Base-by-base conservation (phyloP, 2,113 vertebrate species). In the Alces alces region DNA sequence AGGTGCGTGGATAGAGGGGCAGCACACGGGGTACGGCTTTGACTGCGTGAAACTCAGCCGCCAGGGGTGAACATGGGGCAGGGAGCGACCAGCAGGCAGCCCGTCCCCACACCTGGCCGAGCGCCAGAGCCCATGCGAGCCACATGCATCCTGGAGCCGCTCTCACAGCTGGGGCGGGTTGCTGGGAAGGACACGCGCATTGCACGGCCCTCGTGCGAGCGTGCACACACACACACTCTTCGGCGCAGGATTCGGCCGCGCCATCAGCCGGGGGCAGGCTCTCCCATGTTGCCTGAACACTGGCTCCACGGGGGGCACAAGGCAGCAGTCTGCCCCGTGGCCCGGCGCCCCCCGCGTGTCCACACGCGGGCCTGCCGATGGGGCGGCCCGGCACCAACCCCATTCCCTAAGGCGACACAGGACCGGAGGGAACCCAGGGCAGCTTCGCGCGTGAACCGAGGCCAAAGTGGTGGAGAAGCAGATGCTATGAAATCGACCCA, bases 161-260 rank as follows among this genome's bases (percentile, higher is more conserved):
- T 54, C 52, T 66, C 61, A 21, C n/a, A 1, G 23, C 2, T 6
- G 47, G 15, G 21, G 43, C 1, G 1, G 13, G 58, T 8, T 55
- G 19, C 12, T 19, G 60, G 33, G 45, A 76, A 23, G 86, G 7
- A 21, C 17, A 61, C 16, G 45, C 15, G 16, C 28, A 1, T 0
- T 0, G 16, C 11, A 54, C 1, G 13, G 13, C 13, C 27, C n/a
- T 27, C 0, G 4, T 1, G 39, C 10, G 2, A 0, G 7, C 2
- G 2, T 17, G 55, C 30, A 8, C 33, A 30, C 50, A 30, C 50
- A 50, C 36, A 14, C 39, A 14, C 13, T 3, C 50, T 17, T 39
- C 23, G 3, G 33, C 21, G 16, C 23, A 45, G 11, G 60, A 28
- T 2, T 10, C 8, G 21, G 28, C 10, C 5, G 0, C 23, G 1